These are phyloP conservation scores for Drosophila subpulchrella DNA, from an alignment of 1,140 invertebrate species.

Conservation along the genomic window DNA sequence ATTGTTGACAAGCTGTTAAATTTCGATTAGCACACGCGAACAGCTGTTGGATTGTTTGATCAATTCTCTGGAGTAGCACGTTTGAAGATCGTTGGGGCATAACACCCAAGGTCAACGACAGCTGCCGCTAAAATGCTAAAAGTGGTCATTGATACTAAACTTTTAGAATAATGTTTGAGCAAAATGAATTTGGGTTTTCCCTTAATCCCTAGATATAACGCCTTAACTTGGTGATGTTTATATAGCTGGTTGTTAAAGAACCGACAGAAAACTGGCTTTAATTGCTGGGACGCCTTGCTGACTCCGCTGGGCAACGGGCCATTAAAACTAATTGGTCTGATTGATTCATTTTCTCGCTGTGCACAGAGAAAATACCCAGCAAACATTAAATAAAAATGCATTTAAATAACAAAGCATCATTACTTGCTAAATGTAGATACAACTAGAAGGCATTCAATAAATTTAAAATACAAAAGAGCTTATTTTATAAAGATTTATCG, in stretches of 20 bases:
- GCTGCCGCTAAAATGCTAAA: neutral
- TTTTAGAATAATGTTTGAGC: too few species aligned
- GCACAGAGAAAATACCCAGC: neutral
- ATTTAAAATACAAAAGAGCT: too few species aligned
- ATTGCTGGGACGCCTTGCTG: constrained; percentile 1
- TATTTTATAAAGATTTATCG: too few species aligned
- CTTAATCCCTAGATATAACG: too few species aligned
- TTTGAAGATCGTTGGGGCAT: constrained; percentile 13
- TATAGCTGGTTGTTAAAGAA: neutral
- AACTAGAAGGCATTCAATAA: too few species aligned
- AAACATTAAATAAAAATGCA: neutral
- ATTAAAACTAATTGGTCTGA: constrained; percentile 4
- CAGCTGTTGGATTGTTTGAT: constrained; percentile 68
- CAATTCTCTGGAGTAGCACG: constrained; percentile 26
- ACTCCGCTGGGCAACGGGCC: constrained; percentile 4
- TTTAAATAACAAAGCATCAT: neutral
- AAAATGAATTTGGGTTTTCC: too few species aligned
- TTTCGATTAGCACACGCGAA: constrained; percentile 53
- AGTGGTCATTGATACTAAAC: neutral
- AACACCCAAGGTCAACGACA: constrained; percentile 6
- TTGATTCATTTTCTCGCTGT: neutral
- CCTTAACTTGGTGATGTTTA: neutral
- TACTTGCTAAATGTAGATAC: too few species aligned
- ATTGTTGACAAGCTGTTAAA: constrained; percentile 66
- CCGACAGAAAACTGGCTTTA: neutral